Evolutionary conservation across 2,888 invertebrate species (phyloP), one percentile per base, ranked within the genome.

Genomic region (Smittia aterrima): DNA sequence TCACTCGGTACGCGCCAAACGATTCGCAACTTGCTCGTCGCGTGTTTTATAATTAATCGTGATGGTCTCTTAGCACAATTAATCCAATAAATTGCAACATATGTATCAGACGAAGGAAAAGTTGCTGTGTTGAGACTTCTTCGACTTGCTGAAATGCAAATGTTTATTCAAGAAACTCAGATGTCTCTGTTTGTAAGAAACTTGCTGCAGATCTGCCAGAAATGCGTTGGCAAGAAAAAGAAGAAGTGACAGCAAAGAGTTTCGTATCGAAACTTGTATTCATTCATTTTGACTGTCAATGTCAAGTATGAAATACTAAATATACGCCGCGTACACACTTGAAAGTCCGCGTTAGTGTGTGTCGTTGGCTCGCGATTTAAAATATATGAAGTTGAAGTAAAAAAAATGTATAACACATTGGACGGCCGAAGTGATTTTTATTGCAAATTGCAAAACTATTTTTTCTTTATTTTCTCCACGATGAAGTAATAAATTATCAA

Each of bases 21-120:
- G 32, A 32, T 32, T 32, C 32, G 32, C 32, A 32, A 32, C 32
- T 32, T 9, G 18, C 68, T 53, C 41, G 70, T 70, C 70, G 70
- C 70, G 70, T 70, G 70, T 70, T 70, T 70, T 70, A 70, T 70
- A 70, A 70, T 70, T 70, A 70, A 70, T 70, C 70, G 70, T 70
- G 70, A 70, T 70, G 70, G 70, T 70, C 70, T 70, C 70, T 68
- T 68, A 70, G 53, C 70, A 70, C 70, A 70, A 70, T 70, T 70
- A 70, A 70, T 70, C 70, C 70, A 70, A 70, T 70, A 70, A 70
- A 70, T 70, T 70, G 70, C 54, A 70, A 70, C 70, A 70, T 70
- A 70, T 70, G 70, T 70, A 70, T 47, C 54, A n/a, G 18, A 3
- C 25, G 22, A 32, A 32, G 13, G 13, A 54, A 66, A 58, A 18